Evolutionary conservation across 2,888 invertebrate genomes (phyloP).

Genomic region (Galerucella nymphaeae): DNA sequence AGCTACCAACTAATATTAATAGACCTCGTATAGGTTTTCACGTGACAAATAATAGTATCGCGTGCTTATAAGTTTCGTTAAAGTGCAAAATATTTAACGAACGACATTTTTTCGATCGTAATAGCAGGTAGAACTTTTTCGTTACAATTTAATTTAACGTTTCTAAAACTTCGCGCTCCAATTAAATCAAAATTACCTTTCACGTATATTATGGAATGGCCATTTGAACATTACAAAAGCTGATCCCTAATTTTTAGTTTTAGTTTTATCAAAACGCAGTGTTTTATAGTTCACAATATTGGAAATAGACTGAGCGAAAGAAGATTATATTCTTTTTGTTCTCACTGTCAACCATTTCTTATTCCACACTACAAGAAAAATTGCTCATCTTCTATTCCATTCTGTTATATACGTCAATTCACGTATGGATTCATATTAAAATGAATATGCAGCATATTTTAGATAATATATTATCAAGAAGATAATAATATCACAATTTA

Average conservation of each 20-base stretch:
- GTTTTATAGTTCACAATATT: too few relatives aligned
- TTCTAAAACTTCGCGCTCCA: slow-evolving; percentile 42
- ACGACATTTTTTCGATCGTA: slow-evolving; percentile 52
- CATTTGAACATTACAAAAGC: slow-evolving; percentile 30
- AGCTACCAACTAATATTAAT: slow-evolving; percentile 29
- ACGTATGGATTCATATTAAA: slow-evolving; percentile 28
- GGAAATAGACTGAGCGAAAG: too few relatives aligned
- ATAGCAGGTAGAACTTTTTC: slow-evolving; percentile 52
- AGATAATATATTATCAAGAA: not conserved
- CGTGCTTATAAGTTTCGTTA: slow-evolving; percentile 53
- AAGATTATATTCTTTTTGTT: too few relatives aligned
- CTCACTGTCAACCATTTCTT: too few relatives aligned
- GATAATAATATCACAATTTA: too few relatives aligned
- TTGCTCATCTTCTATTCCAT: not conserved
- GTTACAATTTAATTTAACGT: slow-evolving; percentile 53
- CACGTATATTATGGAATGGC: slow-evolving; percentile 16
- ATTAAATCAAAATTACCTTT: slow-evolving; percentile 46
- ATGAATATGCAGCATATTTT: not conserved
- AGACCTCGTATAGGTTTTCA: slow-evolving; percentile 38
- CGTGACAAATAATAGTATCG: slow-evolving; percentile 58
- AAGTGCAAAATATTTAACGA: slow-evolving; percentile 50
- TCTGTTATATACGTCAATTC: slow-evolving; percentile 7
- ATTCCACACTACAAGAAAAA: too few relatives aligned
- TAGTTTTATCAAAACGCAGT: too few relatives aligned
- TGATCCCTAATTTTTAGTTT: slow-evolving; percentile 14